Percentiles rank a stretch among this genome's conserved stretches.
These are phyloP conservation scores for Sesamia nonagrioides DNA, from an alignment of 1,140 invertebrate species.

Conservation along the genomic window DNA sequence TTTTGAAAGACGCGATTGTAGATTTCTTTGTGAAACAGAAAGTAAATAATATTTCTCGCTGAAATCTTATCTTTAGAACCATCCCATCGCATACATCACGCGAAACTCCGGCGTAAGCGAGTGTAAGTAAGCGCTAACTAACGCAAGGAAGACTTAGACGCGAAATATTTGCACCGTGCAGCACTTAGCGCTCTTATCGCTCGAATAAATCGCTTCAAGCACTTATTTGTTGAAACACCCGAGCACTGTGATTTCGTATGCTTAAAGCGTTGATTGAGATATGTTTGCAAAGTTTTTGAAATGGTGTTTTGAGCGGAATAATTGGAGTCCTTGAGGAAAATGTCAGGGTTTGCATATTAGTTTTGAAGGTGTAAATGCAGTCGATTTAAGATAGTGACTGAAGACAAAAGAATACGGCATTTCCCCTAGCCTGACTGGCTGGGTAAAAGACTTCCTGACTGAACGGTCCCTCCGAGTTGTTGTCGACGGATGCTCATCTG, in stretches of 20 bases:
- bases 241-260: constrained; percentile 48
- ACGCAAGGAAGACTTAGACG: constrained; percentile 74
- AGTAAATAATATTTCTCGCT: constrained; percentile 19
- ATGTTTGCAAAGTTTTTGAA: constrained; percentile 17
- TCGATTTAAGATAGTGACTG: too few relatives aligned
- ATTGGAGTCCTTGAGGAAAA: neutral
- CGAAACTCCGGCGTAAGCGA: constrained; percentile 65
- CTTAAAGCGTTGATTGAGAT: constrained; percentile 58
- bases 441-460: too few relatives aligned
- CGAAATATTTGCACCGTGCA: constrained; percentile 75
- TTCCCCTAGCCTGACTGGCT: too few relatives aligned
- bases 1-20: too few relatives aligned
- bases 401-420: too few relatives aligned
- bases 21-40: neutral
- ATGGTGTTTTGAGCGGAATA: neutral
- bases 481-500: too few relatives aligned
- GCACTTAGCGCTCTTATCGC: constrained; percentile 78
- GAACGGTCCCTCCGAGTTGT: too few relatives aligned
- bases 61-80: constrained; percentile 44
- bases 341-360: neutral
- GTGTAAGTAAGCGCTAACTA: constrained; percentile 78
- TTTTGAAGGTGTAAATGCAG: neutral
- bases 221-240: constrained; percentile 71
- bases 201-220: constrained; percentile 72
- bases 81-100: constrained; percentile 62